These are phyloP conservation scores for Chelonus formosanus DNA, from an alignment of 2,888 invertebrate genomes.

Conservation along the genomic window DNA sequence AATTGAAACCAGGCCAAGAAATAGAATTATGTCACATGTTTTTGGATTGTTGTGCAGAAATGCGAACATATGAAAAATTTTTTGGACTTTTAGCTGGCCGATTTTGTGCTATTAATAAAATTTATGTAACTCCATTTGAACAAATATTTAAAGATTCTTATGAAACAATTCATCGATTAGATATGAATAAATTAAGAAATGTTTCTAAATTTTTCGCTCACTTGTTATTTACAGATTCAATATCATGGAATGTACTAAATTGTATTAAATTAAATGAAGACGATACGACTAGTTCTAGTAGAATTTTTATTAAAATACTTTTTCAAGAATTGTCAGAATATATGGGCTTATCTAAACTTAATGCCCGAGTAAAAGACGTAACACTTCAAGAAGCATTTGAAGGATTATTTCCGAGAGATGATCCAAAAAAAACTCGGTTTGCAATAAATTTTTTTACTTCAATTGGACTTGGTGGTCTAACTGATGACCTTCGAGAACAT, in stretches of 20 bases:
- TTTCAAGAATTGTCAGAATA: conserved; percentile 97
- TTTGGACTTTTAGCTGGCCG: conserved; percentile 88
- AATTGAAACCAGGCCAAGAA: conserved; percentile 95
- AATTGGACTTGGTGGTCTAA: conserved; percentile 87
- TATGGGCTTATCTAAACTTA: conserved; percentile 92
- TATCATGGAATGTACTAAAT: conserved; percentile 92
- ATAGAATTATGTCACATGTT: conserved; percentile 99
- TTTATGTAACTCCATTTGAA: conserved; percentile 92
- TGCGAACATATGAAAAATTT: conserved; percentile 98
- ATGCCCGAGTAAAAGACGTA: conserved; percentile 89
- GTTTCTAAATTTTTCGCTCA: conserved; percentile 98
- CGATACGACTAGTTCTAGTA: conserved; percentile 95
- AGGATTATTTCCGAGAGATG: conserved; percentile 94
- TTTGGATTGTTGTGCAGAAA: conserved; percentile 98
- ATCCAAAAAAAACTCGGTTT: conserved; percentile 95
- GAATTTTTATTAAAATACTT: conserved; percentile 97
- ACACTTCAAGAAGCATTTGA: conserved; percentile 86
- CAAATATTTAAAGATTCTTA: conserved; percentile 96
- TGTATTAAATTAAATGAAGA: conserved; percentile 94
- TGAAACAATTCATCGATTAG: conserved; percentile 91
- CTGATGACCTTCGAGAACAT: conserved; percentile 90
- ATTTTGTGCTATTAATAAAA: conserved; percentile 93
- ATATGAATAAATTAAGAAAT: conserved; percentile 94
- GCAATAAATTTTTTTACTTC: conserved; percentile 73
- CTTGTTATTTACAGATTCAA: conserved; percentile 94